Evolutionary conservation across 1,140 invertebrate species (phyloP), one percentile per base, ranked within the genome.

Genomic region (Neoseiulus cucumeris): DNA sequence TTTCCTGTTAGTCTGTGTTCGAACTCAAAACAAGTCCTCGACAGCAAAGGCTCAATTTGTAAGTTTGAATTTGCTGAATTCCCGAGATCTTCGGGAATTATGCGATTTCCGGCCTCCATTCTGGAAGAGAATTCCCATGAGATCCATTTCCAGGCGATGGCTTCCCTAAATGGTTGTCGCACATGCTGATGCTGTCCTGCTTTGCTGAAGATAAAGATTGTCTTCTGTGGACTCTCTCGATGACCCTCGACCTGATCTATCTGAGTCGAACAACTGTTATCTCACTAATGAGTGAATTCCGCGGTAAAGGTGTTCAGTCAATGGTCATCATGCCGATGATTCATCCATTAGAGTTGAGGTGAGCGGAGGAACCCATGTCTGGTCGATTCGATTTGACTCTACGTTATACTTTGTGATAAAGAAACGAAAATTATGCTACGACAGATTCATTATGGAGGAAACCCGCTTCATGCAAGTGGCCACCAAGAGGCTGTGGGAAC

Each of bases 401-500:
- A n/a, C n/a, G n/a, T n/a, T n/a, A n/a, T n/a, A n/a, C n/a, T n/a
- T n/a, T n/a, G n/a, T n/a, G n/a, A n/a, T n/a, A n/a, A n/a, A n/a
- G n/a, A n/a, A n/a, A n/a, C n/a, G n/a, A n/a, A n/a, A n/a, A n/a
- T n/a, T 39, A 6, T 39, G 4, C 33, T 39, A 6, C 33, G n/a
- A 6, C 22, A 59, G 69, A 17, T 70, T 68, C 65, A 55, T 72
- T n/a, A 68, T 64, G 25, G 45, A 69, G 45, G 64, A 70, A 64
- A 72, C 66, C 42, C 64, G 65, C 22, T 70, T 68, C 44, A 73
- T 72, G 65, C 74, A 83, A 78, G 74, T 81, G 64, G 76, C 85
- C 64, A 81, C 83, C 5, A 74, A 80, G 66, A 82, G 82, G 55
- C 73, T 87, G 42, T 87, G 85, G 85, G 73, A 80, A 68, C 80